Conservation (phyloP, 2,888 invertebrate genomes). For the Diadegma fenestrale region DNA sequence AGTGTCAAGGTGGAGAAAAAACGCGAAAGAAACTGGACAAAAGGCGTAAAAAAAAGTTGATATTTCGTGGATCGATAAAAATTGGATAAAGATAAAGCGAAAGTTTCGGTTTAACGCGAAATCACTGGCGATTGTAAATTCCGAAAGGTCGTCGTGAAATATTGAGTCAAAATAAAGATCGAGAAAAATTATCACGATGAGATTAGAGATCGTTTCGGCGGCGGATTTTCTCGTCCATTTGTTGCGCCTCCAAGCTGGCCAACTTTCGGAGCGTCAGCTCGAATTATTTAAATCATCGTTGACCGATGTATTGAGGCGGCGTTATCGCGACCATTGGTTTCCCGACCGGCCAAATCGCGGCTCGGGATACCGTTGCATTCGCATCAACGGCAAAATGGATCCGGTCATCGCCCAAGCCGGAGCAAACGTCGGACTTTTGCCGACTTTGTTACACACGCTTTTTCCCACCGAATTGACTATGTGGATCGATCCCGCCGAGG, state of each 20-base stretch:
- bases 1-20: conserved; percentile 44
- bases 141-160: too few relatives aligned
- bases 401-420: conserved; percentile 89
- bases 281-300: conserved; percentile 85
- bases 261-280: conserved; percentile 84
- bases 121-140: neutral
- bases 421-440: conserved; percentile 87
- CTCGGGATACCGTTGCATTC: conserved; percentile 90
- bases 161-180: neutral
- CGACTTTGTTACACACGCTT: conserved; percentile 86
- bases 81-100: neutral
- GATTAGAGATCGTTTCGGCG: conserved; percentile 86
- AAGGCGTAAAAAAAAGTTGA: conserved; percentile 20
- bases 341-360: conserved; percentile 90
- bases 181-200: conserved; percentile 82
- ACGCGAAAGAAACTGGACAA: conserved; percentile 50
- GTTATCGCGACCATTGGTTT: conserved; percentile 90
- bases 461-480: conserved; percentile 91
- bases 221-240: conserved; percentile 86
- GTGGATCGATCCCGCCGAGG: conserved; percentile 92
- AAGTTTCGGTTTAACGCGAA: too few relatives aligned
- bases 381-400: conserved; percentile 91
- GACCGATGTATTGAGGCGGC: conserved; percentile 84
- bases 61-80: neutral
- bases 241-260: conserved; percentile 83